phyloP scores from a whole-genome alignment of 2,797 vertebrate species.

The Lepus oiostolus region DNA sequence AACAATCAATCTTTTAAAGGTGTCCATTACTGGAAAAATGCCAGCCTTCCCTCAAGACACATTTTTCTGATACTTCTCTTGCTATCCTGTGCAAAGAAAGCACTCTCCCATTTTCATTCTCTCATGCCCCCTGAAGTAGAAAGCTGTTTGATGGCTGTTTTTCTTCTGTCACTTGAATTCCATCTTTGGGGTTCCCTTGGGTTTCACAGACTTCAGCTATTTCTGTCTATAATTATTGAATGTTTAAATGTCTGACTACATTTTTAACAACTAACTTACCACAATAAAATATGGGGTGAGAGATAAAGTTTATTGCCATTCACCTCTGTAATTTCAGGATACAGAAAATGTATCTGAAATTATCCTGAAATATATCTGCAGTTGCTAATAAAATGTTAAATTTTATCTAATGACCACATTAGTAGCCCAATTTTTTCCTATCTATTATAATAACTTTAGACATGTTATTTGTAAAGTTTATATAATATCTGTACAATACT shows the following conservation, averaged over 20 bases:
- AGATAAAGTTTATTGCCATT: background rate
- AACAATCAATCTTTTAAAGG: background rate
- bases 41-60: background rate
- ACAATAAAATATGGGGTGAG: background rate
- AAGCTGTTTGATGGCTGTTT: background rate
- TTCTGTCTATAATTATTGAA: background rate
- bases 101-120: background rate
- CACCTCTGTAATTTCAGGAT: background rate
- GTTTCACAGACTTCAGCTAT: background rate
- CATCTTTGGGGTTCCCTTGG: background rate
- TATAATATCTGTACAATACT: background rate
- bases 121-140: background rate
- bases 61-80: background rate
- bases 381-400: background rate
- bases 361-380: background rate
- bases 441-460: background rate
- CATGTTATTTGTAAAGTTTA: background rate
- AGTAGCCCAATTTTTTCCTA: conserved; percentile 7
- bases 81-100: background rate
- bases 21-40: background rate
- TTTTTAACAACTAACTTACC: background rate
- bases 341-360: conserved; percentile 6
- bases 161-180: background rate
- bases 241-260: background rate
- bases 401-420: background rate